phyloP scores from a whole-genome alignment of 2,888 invertebrate genomes.

The Agelastica alni region DNA sequence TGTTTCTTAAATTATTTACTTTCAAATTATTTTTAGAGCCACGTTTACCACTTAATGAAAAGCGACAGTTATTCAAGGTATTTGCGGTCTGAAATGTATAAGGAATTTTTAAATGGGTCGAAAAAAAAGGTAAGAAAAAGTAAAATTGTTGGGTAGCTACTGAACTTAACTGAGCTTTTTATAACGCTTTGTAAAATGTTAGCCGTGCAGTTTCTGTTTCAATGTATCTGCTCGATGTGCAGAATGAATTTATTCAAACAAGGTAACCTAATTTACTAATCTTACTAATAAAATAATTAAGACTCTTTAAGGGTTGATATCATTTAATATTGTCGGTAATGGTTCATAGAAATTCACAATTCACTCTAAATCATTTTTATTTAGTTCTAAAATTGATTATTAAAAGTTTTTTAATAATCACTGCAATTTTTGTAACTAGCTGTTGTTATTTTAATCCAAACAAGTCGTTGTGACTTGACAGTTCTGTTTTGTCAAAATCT shows the following conservation, averaged over 20 bases:
- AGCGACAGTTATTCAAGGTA: constrained; percentile 98
- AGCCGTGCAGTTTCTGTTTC: constrained; percentile 16
- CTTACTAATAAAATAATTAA: background rate
- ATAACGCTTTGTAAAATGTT: constrained; percentile 17
- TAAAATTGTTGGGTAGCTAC: constrained; percentile 18
- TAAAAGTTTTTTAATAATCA: no score
- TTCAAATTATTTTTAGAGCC: constrained; percentile 76
- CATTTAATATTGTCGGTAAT: no score
- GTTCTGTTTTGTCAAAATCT: no score
- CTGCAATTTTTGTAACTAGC: no score
- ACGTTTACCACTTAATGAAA: constrained; percentile 99
- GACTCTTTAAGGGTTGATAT: background rate
- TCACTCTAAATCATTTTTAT: no score
- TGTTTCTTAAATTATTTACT: no score
- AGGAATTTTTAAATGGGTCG: constrained; percentile 92
- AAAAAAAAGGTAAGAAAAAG: constrained; percentile 85
- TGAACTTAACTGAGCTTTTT: constrained; percentile 17
- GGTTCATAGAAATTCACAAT: no score
- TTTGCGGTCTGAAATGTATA: constrained; percentile 97
- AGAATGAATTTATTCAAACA: constrained; percentile 21
- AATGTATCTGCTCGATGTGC: constrained; percentile 17
- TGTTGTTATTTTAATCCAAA: no score
- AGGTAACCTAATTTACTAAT: constrained; percentile 6
- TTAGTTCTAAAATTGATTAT: no score
- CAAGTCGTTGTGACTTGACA: no score